A percentile compares a stretch with the other conserved stretches of the same genome.
Evolutionary conservation across 1,140 invertebrate species (phyloP).

Genomic region (Trachymyrmex septentrionalis): DNA sequence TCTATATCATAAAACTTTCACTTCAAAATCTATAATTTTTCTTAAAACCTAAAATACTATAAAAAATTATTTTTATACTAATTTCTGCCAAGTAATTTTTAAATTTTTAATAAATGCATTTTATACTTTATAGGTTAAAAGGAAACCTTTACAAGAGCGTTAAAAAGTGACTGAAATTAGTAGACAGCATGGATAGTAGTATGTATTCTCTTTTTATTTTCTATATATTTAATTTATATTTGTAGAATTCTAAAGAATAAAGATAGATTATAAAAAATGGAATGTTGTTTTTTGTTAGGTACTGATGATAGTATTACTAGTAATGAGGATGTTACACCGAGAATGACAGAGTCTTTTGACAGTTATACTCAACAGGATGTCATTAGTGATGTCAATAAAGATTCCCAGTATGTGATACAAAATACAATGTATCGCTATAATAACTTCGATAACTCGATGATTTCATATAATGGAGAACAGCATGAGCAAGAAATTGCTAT

Average conservation of each 20-base stretch:
- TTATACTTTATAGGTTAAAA: slow-evolving; percentile 4
- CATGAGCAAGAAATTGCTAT: too few species aligned
- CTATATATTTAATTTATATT: neutral
- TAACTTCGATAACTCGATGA: too few species aligned
- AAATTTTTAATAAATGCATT: neutral
- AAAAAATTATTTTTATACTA: neutral
- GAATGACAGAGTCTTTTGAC: neutral
- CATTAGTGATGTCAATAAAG: neutral
- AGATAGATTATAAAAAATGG: neutral
- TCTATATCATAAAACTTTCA: neutral
- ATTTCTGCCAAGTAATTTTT: neutral
- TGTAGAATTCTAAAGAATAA: neutral
- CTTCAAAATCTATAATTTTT: neutral
- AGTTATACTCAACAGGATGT: neutral
- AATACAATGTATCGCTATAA: too few species aligned
- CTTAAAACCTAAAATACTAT: neutral
- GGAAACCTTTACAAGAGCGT: neutral
- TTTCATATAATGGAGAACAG: too few species aligned
- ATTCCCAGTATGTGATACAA: neutral
- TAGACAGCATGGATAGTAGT: neutral
- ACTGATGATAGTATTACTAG: neutral
- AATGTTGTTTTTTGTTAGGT: slow-evolving; percentile 1
- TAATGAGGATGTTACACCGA: neutral
- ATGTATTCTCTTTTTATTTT: neutral
- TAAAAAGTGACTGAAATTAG: neutral